A percentile compares a stretch with the other conserved stretches of the same genome.
phyloP scores from a whole-genome alignment of 2,888 invertebrate species.

The Neoscelio sp. region DNA sequence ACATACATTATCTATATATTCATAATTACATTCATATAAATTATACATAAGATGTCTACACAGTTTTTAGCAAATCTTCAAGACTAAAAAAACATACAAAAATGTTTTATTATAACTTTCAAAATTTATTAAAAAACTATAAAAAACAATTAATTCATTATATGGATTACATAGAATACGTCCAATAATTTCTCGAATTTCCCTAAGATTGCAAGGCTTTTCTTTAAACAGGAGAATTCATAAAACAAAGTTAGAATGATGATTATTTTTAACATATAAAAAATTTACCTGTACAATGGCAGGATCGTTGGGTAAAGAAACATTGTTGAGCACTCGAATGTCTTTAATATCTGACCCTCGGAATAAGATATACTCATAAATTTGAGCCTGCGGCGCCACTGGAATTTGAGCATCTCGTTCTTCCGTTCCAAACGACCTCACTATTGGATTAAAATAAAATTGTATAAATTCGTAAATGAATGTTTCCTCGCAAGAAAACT shows the following conservation, averaged over 20 bases:
- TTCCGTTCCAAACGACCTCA: conserved; percentile 99
- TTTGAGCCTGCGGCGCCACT: conserved; percentile 98
- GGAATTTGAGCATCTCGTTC: conserved; percentile 97
- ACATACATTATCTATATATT: no score
- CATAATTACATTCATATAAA: no score
- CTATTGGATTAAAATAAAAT: conserved; percentile 87
- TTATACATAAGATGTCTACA: no score
- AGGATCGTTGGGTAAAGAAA: conserved; percentile 96
- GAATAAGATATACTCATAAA: conserved; percentile 99
- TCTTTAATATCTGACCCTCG: conserved; percentile 99
- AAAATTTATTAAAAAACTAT: no score
- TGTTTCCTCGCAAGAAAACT: no score
- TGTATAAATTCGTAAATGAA: no score
- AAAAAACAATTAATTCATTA: no score
- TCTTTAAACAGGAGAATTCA: not conserved
- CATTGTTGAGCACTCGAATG: conserved; percentile 96
- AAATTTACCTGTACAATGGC: conserved; percentile 94
- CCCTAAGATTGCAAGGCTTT: conserved; percentile 6
- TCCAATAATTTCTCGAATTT: no score
- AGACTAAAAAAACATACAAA: no score
- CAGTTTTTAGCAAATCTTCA: no score
- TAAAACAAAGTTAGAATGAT: conserved; percentile 5
- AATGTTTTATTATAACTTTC: no score
- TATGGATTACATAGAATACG: no score
- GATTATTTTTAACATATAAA: not conserved